A percentile compares a stretch with the other conserved stretches of the same genome.
Conservation (phyloP, 2,113 vertebrate species). For the Cryptotis parvus region DNA sequence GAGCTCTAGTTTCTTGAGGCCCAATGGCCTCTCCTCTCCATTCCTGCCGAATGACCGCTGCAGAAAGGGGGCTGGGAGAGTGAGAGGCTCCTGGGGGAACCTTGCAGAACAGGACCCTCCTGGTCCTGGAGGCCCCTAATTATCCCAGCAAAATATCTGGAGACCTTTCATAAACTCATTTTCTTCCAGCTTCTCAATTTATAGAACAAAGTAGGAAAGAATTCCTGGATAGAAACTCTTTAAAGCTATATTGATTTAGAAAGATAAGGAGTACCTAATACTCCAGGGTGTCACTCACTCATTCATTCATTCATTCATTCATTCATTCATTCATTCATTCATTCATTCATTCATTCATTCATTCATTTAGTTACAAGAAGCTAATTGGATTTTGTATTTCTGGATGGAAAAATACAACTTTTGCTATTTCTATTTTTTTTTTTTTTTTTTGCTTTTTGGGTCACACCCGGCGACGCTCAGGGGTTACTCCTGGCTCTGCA, state of each 20-base stretch:
- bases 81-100: neutral
- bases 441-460: too few relatives aligned
- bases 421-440: too few relatives aligned
- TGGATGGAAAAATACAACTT: conserved; percentile 38
- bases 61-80: neutral
- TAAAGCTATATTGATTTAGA: neutral
- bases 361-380: neutral
- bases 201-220: neutral
- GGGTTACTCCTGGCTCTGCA: too few relatives aligned
- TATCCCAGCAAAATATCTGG: neutral
- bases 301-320: neutral
- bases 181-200: neutral
- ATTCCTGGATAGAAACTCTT: neutral
- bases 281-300: neutral
- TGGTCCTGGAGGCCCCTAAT: neutral
- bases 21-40: too few relatives aligned
- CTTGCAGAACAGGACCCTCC: too few relatives aligned
- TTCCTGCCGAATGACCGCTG: neutral
- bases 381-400: neutral
- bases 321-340: neutral
- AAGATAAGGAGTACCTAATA: neutral
- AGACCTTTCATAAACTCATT: neutral
- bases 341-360: neutral
- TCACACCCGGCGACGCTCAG: too few relatives aligned
- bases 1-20: neutral